These are phyloP conservation scores for Dasypogon diadema DNA, from an alignment of 2,888 invertebrate species.

Conservation along the genomic window DNA sequence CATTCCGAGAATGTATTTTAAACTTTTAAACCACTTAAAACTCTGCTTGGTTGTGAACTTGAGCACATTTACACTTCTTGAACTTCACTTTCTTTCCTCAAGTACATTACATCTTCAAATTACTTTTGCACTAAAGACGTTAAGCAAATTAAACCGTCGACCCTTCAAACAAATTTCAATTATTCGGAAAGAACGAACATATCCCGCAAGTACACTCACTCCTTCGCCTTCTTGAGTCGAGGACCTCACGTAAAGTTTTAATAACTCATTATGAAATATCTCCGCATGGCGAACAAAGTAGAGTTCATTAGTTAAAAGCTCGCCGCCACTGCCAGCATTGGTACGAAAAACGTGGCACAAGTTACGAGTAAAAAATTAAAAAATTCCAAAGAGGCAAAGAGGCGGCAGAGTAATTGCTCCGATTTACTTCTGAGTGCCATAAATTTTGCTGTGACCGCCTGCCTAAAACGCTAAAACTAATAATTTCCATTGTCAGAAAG, in stretches of 20 bases:
- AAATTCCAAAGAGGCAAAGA: too few species aligned
- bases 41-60: too few species aligned
- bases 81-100: too few species aligned
- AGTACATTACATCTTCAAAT: too few species aligned
- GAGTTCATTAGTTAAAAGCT: background rate
- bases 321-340: too few species aligned
- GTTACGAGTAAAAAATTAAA: background rate
- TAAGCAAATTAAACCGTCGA: background rate
- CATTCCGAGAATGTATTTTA: too few species aligned
- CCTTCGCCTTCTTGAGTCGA: background rate
- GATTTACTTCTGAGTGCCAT: background rate
- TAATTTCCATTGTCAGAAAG: background rate
- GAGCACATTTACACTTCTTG: too few species aligned
- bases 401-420: background rate
- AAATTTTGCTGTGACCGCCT: background rate
- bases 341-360: background rate
- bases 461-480: too few species aligned
- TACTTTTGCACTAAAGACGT: too few species aligned
- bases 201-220: background rate
- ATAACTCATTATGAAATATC: background rate
- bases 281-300: background rate
- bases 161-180: background rate
- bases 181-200: background rate
- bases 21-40: too few species aligned
- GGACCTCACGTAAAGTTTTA: background rate